phyloP scores from a whole-genome alignment of 2,888 invertebrate genomes.

The Micropterix aruncella region DNA sequence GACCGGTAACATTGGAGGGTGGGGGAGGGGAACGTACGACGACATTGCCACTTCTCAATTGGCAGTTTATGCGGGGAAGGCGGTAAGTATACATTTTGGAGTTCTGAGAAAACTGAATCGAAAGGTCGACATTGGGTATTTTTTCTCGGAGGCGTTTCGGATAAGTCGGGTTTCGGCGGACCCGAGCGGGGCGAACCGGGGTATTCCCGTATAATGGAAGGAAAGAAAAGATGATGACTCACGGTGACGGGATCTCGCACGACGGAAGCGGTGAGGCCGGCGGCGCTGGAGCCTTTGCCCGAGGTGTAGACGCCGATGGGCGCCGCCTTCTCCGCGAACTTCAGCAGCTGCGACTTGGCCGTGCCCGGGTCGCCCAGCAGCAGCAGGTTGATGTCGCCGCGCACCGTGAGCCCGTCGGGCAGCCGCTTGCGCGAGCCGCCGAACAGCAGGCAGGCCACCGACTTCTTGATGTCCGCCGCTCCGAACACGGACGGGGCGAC shows the following conservation, averaged over 20 bases:
- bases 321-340: slow-evolving; percentile 91
- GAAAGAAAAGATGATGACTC: slow-evolving; percentile 20
- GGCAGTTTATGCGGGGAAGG: too few species aligned
- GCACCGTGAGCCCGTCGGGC: slow-evolving; percentile 88
- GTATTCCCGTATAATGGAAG: background rate
- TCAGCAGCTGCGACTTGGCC: slow-evolving; percentile 95
- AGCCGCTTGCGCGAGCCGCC: slow-evolving; percentile 80
- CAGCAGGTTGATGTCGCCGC: slow-evolving; percentile 94
- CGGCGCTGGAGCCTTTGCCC: slow-evolving; percentile 99
- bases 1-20: too few species aligned
- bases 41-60: too few species aligned
- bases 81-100: too few species aligned
- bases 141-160: too few species aligned
- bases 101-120: too few species aligned
- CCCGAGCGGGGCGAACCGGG: slow-evolving; percentile 1
- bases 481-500: slow-evolving; percentile 98
- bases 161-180: too few species aligned
- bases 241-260: slow-evolving; percentile 86
- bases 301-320: slow-evolving; percentile 96
- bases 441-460: slow-evolving; percentile 88
- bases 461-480: slow-evolving; percentile 87
- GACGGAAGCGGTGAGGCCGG: slow-evolving; percentile 96
- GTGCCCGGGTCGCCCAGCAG: slow-evolving; percentile 97
- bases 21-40: too few species aligned
- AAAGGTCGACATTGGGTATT: too few species aligned